Evolutionary conservation across 2,113 vertebrate genomes (phyloP), one percentile per base, ranked within the genome.

Genomic region (Misgurnus mizolepis): DNA sequence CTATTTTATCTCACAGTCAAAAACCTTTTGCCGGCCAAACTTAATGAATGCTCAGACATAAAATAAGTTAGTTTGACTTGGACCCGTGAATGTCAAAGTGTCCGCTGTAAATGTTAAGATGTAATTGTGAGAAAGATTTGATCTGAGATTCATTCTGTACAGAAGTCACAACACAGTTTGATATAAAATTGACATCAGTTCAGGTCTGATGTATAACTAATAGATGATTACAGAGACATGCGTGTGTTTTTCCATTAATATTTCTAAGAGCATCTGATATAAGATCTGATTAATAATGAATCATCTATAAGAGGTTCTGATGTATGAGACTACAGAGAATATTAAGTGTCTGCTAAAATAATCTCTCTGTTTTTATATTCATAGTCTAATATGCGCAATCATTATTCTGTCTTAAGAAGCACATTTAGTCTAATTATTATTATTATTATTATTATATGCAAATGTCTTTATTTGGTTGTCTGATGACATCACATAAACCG

Each of bases 241-340:
- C 10, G n/a, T 17, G 18, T 34, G 40, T 10, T 34, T 50, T 60
- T 64, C 56, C 17, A 41, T 58, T 40, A 22, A 39, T 50, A 53
- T 56, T 41, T 56, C 47, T 75, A 58, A 82, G 65, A 60, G 76
- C 64, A 70, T 84, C 66, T 49, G 17, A 58, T n/a, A 79, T 76
- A 58, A 79, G n/a, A 15, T 15, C 69, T 39, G 65, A 79, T 81
- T 69, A 81, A 84, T 75, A 65, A 67, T 56, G 18, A 56, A 81
- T 74, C 45, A 27, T 40, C 11, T 74, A 27, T 17, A 61, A 40
- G 14, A 58, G 34, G 56, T 67, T 66, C 45, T 39, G 18, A 49
- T 66, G 79, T 45, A 72, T 40, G 22, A 50, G 65, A 34, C 27
- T 6, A 60, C 40, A 17, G 39, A 58, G 66, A 69, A 60, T 22